Evolutionary conservation across 2,797 vertebrate genomes (phyloP), one percentile per base, ranked within the genome.

Genomic region (Champsocephalus gunnari): DNA sequence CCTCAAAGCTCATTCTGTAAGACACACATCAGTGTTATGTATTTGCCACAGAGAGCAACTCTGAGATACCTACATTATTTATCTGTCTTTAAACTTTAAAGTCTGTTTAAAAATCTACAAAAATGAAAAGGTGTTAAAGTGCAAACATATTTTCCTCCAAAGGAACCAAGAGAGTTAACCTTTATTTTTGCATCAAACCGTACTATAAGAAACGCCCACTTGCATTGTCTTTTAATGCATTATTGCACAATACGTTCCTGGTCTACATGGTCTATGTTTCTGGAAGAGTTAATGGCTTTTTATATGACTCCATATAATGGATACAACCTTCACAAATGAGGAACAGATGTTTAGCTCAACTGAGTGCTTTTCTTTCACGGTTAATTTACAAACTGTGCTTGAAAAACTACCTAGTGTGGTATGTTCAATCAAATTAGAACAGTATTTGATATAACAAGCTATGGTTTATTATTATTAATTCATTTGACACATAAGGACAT

Each of bases 1-100:
- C 43, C 55, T 73, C 63, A 51, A 51, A 76, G 56, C 54, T 66
- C 59, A 79, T 73, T 58, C 44, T 79, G 53, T 21, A 48, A 44
- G 54, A 54, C 2, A 9, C 80, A 44, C 1, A 38, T 58, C 14
- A 2, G 43, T 41, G 67, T 81, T 70, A 43, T 71, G 55, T 61
- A 73, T 75, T 44, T 45, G 21, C 55, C 66, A 66, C 24, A 51
- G 77, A 79, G 73, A 59, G 41, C 59, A 74, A 60, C 49, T 75
- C 12, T 21, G 41, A 74, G 12, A 47, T 72, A 24, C 4, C 9
- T 61, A 19, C 45, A 32, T 12, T 63, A 66, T 77, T 72, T 45
- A 75, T 55, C 41, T 61, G n/a, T 57, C 68, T 71, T 17, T 3
- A 47, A 56, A 78, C 19, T 66, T 53, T 5, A 66, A 75, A 73